phyloP scores from a whole-genome alignment of 2,113 vertebrate genomes.

The Stegastes partitus region DNA sequence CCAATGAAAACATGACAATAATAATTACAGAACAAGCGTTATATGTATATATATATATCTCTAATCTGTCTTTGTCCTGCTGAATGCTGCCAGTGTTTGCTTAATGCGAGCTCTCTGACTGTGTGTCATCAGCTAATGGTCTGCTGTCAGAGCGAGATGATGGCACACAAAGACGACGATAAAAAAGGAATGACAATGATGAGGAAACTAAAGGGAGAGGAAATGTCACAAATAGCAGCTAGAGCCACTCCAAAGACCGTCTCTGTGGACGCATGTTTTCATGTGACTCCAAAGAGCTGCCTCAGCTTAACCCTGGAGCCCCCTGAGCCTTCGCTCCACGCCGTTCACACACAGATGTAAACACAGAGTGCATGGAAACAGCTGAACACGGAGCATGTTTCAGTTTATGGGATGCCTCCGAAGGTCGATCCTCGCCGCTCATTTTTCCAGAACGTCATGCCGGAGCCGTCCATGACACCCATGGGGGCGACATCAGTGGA shows the following conservation, averaged over 20 bases:
- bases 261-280: not conserved
- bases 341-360: slow-evolving; percentile 43
- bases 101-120: not conserved
- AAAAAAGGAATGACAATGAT: not conserved
- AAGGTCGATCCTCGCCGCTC: slow-evolving; percentile 19
- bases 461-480: slow-evolving; percentile 20
- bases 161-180: not conserved
- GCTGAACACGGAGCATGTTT: slow-evolving; percentile 24
- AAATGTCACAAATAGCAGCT: not conserved
- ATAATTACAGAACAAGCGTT: too few species aligned
- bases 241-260: not conserved
- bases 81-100: not conserved
- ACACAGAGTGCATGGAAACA: slow-evolving; percentile 26
- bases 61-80: not conserved
- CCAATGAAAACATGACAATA: too few species aligned
- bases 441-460: slow-evolving; percentile 54
- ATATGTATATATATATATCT: too few species aligned
- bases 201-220: not conserved
- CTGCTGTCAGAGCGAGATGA: not conserved
- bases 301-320: not conserved
- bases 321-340: slow-evolving; percentile 22
- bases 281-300: slow-evolving; percentile 3
- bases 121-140: not conserved
- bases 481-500: slow-evolving; percentile 18
- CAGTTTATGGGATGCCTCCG: slow-evolving; percentile 5